phyloP scores from a whole-genome alignment of 2,797 vertebrate genomes.

The Urocyon cinereoargenteus region DNA sequence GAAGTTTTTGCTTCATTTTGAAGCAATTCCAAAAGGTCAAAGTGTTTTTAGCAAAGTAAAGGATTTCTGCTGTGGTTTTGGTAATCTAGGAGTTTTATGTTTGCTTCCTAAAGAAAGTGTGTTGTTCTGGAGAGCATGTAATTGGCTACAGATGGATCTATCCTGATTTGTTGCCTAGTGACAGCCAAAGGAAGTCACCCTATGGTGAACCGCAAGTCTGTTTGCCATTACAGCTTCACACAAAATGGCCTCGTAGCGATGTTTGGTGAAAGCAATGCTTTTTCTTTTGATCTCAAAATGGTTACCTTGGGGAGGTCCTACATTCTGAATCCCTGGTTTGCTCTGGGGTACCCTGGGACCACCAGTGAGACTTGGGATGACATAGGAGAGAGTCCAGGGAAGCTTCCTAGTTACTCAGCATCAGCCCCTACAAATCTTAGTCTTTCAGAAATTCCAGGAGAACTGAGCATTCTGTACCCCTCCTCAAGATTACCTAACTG shows the following conservation, averaged over 20 bases:
- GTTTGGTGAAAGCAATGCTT: slow-evolving; percentile 1
- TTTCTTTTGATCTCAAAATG: slow-evolving; percentile 36
- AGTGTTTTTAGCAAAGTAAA: slow-evolving; percentile 30
- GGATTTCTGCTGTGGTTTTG: slow-evolving; percentile 22
- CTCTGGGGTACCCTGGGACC: background rate
- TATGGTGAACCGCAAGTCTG: slow-evolving; percentile 67
- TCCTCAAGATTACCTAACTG: background rate
- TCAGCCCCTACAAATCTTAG: background rate
- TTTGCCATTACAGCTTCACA: slow-evolving; percentile 64
- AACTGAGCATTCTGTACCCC: background rate
- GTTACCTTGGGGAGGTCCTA: background rate
- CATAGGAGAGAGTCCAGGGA: slow-evolving; percentile 17
- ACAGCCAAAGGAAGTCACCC: slow-evolving; percentile 64
- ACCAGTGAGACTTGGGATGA: background rate
- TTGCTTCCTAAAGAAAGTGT: slow-evolving; percentile 59
- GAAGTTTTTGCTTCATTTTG: slow-evolving; percentile 26
- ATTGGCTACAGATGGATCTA: slow-evolving; percentile 68
- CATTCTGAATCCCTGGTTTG: background rate
- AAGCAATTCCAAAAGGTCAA: slow-evolving; percentile 18
- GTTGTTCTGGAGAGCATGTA: slow-evolving; percentile 58
- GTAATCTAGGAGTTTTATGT: background rate
- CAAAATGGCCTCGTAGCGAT: slow-evolving; percentile 3
- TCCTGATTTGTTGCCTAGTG: slow-evolving; percentile 72
- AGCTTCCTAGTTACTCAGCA: background rate
- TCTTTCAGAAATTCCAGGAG: background rate